A percentile compares a stretch with the other conserved stretches of the same genome.
Evolutionary conservation across 2,797 vertebrate species (phyloP).

Genomic region (Pseudotriccus pelzelni): DNA sequence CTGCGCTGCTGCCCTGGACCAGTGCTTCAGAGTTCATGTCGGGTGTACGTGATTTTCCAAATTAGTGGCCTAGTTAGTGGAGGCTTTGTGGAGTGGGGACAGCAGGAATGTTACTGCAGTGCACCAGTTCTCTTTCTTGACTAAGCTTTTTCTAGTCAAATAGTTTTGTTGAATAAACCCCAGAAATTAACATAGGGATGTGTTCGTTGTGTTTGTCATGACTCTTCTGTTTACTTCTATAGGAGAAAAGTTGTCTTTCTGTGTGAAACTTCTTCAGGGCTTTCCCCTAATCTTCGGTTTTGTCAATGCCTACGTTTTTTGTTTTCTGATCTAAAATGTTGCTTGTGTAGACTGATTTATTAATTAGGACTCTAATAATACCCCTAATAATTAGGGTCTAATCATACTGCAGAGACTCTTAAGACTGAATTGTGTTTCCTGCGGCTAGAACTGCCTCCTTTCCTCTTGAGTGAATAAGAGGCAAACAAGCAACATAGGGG

Average conservation of each 20-base stretch:
- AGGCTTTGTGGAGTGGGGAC: not conserved
- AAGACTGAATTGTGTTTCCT: not conserved
- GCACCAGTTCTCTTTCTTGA: not conserved
- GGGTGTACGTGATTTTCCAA: not conserved
- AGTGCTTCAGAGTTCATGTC: accelerated
- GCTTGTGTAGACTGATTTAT: not conserved
- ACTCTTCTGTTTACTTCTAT: not conserved
- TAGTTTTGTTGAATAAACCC: not conserved
- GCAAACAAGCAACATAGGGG: not conserved
- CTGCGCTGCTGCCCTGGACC: not conserved
- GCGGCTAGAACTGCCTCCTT: not conserved
- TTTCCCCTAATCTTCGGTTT: not conserved
- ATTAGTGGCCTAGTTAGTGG: not conserved
- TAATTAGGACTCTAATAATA: not conserved
- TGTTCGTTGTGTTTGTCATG: not conserved
- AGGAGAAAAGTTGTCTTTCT: not conserved
- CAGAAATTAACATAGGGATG: not conserved
- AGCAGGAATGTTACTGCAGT: not conserved
- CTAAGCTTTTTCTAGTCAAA: not conserved
- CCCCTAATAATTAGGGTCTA: not conserved
- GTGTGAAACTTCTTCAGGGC: not conserved
- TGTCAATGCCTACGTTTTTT: accelerated
- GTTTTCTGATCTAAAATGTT: not conserved
- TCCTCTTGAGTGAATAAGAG: not conserved
- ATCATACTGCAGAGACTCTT: not conserved